Evolutionary conservation across 1,140 invertebrate genomes (phyloP), one percentile per base, ranked within the genome.

Genomic region (Ruditapes philippinarum): DNA sequence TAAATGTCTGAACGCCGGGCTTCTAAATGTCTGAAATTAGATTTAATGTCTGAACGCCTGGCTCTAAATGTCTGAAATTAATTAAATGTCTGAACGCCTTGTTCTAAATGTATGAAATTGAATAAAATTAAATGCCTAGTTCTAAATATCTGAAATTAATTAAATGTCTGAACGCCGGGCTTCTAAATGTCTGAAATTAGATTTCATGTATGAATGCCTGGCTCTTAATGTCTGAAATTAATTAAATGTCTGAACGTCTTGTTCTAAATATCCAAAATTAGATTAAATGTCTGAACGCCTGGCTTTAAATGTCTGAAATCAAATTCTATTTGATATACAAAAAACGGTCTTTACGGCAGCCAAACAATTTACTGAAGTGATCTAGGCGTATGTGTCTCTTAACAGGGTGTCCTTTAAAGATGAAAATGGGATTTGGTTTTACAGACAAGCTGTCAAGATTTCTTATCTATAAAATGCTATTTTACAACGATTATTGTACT

Each of bases 111-210:
- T n/a, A n/a, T n/a, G n/a, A n/a, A n/a, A n/a, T n/a, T n/a, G n/a
- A n/a, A n/a, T n/a, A n/a, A 86, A 28, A 40, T 0, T 98, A 99
- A 22, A 99, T 96, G 94, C 99, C 98, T 62, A 76, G 70, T 28
- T 87, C 83, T 19, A 92, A 25, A 33, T 83, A 40, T 5, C 90
- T 82, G 73, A 88, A 90, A 76, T 80, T n/a, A 4, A 68, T 9
- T 33, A 17, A 31, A 7, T 7, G n/a, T n/a, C n/a, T 68, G 33
- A 7, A 31, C 25, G n/a, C n/a, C n/a, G n/a, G n/a, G n/a, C n/a
- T n/a, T n/a, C n/a, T n/a, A n/a, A n/a, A n/a, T n/a, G n/a, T n/a
- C n/a, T n/a, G n/a, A n/a, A n/a, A n/a, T n/a, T n/a, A n/a, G 3
- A n/a, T n/a, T n/a, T n/a, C n/a, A n/a, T n/a, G n/a, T n/a, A n/a